Evolutionary conservation across 2,797 vertebrate genomes (phyloP), one percentile per base, ranked within the genome.

Genomic region (Rhinichthys osculus): DNA sequence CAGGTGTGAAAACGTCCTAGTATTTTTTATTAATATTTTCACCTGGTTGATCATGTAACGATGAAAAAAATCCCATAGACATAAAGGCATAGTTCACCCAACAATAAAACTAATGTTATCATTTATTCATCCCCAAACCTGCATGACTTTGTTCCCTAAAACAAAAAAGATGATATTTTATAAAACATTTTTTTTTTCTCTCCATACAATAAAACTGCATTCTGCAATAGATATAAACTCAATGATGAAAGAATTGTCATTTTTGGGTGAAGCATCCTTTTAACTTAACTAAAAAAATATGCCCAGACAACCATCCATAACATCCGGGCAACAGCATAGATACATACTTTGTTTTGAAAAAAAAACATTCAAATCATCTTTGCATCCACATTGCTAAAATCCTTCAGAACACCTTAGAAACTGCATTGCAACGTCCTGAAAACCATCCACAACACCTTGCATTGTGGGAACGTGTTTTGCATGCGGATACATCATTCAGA

Each of bases 331-430:
- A 7, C 11, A 13, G 10, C 57, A 27, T 5, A 62, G 21, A 27
- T 59, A 0, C 10, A 62, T 27, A 27, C 1, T n/a, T 23, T 54
- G 21, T 19, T 21, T 8, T 8, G 3, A 0, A 3, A 44, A 13
- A 44, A 44, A 64, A n/a, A n/a, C 59, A 2, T 62, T 27, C 1
- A 27, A 1, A 62, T 16, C n/a, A 16, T 16, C 13, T 64, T 64
- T 16, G n/a, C 5, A 30, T 64, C 11, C n/a, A 62, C 11, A 62
- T 62, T 14, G 59, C 10, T 11, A 59, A 59, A 59, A 59, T 13
- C n/a, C n/a, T 27, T 27, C 59, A 27, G 1, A 62, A 62, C n/a
- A 27, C 4, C 1, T 1, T 5, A 9, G 52, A 23, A 57, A 57
- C 52, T 3, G 7, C 3, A 23, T 5, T 11, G 9, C 57, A n/a